Conservation (phyloP, 2,888 invertebrate species). For the Andricus curvator region DNA sequence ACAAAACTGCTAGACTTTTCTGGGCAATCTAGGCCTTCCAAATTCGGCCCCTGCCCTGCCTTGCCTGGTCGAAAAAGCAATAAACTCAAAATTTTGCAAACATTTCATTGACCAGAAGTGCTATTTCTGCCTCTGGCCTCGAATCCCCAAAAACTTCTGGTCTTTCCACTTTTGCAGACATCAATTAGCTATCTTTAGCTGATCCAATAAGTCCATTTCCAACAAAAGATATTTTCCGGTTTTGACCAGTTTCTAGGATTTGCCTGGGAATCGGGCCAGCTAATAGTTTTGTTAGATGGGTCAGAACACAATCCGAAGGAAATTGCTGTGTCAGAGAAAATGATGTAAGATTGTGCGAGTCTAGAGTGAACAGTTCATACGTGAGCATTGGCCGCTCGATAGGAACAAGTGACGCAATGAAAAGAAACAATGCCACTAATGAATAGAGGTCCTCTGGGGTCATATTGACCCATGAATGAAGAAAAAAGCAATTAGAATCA, state of each 20-base stretch:
- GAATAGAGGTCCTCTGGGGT: background rate
- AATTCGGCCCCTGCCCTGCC: background rate
- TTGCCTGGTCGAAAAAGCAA: background rate
- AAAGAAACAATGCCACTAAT: slow-evolving; percentile 18
- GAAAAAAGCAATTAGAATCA: background rate
- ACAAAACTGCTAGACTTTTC: slow-evolving; percentile 23
- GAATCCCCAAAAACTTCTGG: background rate
- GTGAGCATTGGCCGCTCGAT: slow-evolving; percentile 17
- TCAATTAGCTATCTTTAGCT: background rate
- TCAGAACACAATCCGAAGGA: background rate
- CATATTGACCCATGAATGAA: background rate
- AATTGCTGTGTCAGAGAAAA: slow-evolving; percentile 3
- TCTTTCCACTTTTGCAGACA: too few relatives aligned
- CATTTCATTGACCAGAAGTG: background rate
- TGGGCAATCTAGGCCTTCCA: slow-evolving; percentile 11
- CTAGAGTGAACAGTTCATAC: slow-evolving; percentile 3
- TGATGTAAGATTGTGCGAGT: background rate
- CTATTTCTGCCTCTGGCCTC: background rate
- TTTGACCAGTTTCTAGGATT: background rate
- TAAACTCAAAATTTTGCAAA: background rate
- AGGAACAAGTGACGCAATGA: slow-evolving; percentile 26
- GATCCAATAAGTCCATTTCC: too few relatives aligned
- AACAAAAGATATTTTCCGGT: background rate
- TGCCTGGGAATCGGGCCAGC: background rate
- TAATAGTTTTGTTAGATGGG: background rate